Evolutionary conservation across 2,888 invertebrate species (phyloP), one percentile per base, ranked within the genome.

Genomic region (Campoletis raptor): DNA sequence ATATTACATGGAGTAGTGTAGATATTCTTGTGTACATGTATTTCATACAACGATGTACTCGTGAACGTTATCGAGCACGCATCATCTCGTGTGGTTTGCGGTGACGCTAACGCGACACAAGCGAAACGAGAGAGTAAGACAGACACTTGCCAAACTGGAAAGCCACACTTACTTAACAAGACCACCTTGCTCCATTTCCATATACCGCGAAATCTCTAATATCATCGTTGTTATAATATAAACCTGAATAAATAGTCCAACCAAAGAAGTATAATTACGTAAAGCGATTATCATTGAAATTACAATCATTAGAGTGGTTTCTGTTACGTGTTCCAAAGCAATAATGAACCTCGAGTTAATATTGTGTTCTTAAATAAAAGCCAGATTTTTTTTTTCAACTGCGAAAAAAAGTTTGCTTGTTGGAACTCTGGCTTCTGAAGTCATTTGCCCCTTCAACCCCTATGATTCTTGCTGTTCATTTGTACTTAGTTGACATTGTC

Each of bases 41-140:
- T 54, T 21, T 36, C 36, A 45, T 57, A 36, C 7, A 61, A 48
- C 45, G 10, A n/a, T 52, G 12, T 66, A 42, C 52, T 81, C 76
- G 72, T 76, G 54, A 70, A 40, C 52, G 81, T 85, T 81, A 81
- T 81, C 85, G 70, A 70, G 52, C 81, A 66, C 76, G 70, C 70
- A 52, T 64, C 80, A 77, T 85, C 76, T 66, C 42, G 42, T 69
- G 80, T n/a, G 64, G 67, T 79, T 83, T 83, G 73, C 67, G 67
- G 36, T 70, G n/a, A 57, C 54, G 24, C 36, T 54, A n/a, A 73
- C 78, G 37, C 73, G 36, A 67, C 57, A 37, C 57, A 72, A 72
- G 64, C 36, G n/a, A 79, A 70, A 76, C 36, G 64, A 76, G 48
- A 15, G 82, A 82, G 57, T 21, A 12, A 30, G 81, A 81, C 30